phyloP scores from a whole-genome alignment of 2,113 vertebrate genomes.

The Serilophus lunatus region DNA sequence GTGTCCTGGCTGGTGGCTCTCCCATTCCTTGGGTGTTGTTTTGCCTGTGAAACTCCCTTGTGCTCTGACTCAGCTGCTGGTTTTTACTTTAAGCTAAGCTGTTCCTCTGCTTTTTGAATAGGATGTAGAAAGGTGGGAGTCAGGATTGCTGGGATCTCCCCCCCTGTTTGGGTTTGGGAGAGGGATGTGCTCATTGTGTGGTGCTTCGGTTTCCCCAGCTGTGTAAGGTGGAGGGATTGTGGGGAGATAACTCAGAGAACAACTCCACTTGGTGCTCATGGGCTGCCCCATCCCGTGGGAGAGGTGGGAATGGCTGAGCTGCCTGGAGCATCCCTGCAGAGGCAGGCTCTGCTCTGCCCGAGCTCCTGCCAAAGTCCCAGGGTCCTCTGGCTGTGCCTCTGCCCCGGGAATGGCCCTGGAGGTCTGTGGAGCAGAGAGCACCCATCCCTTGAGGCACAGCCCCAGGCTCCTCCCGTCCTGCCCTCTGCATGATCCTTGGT shows the following conservation, averaged over 20 bases:
- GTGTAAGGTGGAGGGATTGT: neutral
- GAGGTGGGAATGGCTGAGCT: neutral
- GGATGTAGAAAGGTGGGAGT: neutral
- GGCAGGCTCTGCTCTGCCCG: fast-evolving
- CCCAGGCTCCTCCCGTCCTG: fast-evolving
- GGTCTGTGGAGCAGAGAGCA: neutral
- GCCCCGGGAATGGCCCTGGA: fast-evolving
- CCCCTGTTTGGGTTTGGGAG: neutral
- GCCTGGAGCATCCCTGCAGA: neutral
- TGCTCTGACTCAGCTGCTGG: neutral
- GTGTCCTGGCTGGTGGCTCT: neutral
- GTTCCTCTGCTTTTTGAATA: fast-evolving
- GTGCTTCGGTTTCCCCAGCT: neutral
- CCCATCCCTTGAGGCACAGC: neutral
- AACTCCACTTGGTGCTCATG: fast-evolving
- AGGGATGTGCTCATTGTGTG: neutral
- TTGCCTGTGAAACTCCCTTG: neutral
- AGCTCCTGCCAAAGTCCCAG: neutral
- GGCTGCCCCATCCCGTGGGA: neutral
- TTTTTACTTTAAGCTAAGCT: neutral
- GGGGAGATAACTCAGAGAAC: neutral
- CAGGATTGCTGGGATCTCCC: fast-evolving
- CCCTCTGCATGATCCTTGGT: fast-evolving
- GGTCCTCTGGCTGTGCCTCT: neutral
- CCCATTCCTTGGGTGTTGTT: neutral